Evolutionary conservation across 2,113 vertebrate species (phyloP).

Genomic region (Lucifuga dentata): DNA sequence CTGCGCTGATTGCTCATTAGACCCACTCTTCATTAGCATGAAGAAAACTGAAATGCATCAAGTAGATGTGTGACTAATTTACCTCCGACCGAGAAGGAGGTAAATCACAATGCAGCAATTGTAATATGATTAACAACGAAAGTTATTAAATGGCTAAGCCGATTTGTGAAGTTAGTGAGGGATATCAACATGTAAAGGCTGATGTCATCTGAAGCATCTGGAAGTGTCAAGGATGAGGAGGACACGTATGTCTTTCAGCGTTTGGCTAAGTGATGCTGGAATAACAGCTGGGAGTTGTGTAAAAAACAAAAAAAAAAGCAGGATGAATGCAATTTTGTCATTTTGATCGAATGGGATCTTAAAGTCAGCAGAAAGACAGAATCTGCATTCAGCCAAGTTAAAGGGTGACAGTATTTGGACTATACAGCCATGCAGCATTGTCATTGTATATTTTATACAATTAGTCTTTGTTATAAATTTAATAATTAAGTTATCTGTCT

Average conservation of each 20-base stretch:
- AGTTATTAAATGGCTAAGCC: conserved; percentile 25
- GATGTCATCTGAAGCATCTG: conserved; percentile 42
- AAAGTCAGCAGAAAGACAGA: conserved; percentile 1
- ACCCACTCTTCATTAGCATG: conserved; percentile 47
- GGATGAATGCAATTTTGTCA: conserved; percentile 21
- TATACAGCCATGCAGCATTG: conserved; percentile 1
- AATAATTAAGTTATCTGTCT: conserved; percentile 25
- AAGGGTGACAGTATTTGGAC: conserved; percentile 40
- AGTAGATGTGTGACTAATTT: conserved; percentile 44
- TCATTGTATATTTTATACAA: conserved; percentile 6
- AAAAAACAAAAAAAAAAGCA: not conserved
- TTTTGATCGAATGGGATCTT: conserved; percentile 32
- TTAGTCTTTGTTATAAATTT: conserved; percentile 16
- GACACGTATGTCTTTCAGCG: conserved; percentile 23
- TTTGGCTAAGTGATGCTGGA: conserved; percentile 16
- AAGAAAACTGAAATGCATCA: conserved; percentile 37
- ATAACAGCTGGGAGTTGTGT: conserved; percentile 17
- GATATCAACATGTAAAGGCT: conserved; percentile 35
- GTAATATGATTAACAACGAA: conserved; percentile 28
- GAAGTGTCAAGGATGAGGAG: conserved; percentile 31
- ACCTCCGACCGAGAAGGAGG: conserved; percentile 7
- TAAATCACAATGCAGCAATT: not conserved
- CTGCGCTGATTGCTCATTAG: conserved; percentile 65
- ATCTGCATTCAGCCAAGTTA: conserved; percentile 33
- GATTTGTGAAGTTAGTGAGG: not conserved